Conservation (phyloP, 92 coral and sea anemone species). For the Paragorgia papillata region DNA sequence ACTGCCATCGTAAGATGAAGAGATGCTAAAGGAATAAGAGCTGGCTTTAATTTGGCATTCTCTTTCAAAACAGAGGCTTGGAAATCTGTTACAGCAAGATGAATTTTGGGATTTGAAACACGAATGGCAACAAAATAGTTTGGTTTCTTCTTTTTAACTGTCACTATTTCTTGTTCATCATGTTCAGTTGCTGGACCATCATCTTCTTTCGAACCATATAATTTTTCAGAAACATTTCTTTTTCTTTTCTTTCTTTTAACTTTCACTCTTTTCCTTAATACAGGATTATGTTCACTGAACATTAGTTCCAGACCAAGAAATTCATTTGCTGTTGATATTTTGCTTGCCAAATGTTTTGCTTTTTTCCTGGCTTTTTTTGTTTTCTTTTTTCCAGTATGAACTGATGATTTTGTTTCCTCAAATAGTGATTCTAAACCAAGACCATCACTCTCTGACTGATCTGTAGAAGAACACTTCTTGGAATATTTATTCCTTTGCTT, state of each 20-base stretch:
- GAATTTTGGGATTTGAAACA: constrained; percentile 80
- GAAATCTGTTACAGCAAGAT: constrained; percentile 61
- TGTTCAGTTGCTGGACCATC: constrained; percentile 10
- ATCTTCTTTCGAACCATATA: not conserved
- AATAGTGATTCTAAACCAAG: constrained; percentile 55
- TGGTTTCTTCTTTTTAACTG: constrained; percentile 61
- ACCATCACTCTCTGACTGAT: constrained; percentile 21
- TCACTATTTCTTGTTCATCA: constrained; percentile 41
- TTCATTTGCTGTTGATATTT: constrained; percentile 12
- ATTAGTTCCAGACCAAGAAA: constrained; percentile 33
- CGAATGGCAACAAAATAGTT: constrained; percentile 88
- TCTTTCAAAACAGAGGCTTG: constrained; percentile 74
- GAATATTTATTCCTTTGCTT: not conserved
- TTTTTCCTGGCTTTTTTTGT: constrained; percentile 42
- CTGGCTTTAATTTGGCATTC: constrained; percentile 65
- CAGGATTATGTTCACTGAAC: constrained; percentile 38
- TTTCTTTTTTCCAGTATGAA: constrained; percentile 38
- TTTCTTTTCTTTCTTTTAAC: constrained; percentile 36
- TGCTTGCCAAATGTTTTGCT: not conserved
- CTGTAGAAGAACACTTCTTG: constrained; percentile 17
- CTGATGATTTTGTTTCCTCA: constrained; percentile 45
- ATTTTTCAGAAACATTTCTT: constrained; percentile 15
- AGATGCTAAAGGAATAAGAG: constrained; percentile 75
- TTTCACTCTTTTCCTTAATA: not conserved
- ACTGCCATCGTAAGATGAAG: constrained; percentile 90